These are phyloP conservation scores for Limnephilus lunatus DNA, from an alignment of 2,888 invertebrate species.

Conservation along the genomic window DNA sequence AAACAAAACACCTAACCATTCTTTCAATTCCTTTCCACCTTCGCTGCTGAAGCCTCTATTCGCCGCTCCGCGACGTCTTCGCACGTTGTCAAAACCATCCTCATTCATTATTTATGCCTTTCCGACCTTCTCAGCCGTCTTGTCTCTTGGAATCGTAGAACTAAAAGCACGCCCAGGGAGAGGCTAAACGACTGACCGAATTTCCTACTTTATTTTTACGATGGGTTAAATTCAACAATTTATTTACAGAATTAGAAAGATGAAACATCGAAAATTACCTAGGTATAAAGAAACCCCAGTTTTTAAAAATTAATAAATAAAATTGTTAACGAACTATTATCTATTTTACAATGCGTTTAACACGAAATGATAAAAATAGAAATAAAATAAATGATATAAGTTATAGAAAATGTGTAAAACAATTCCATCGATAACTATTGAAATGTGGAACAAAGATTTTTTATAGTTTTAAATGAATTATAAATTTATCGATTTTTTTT, in stretches of 20 bases:
- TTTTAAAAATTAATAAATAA: too few relatives aligned
- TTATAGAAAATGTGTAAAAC: too few relatives aligned
- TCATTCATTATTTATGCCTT: neutral
- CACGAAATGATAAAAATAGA: too few relatives aligned
- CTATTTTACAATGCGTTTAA: too few relatives aligned
- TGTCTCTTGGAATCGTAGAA: neutral
- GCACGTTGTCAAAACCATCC: constrained; percentile 27
- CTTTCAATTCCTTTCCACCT: neutral
- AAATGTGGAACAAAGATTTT: too few relatives aligned
- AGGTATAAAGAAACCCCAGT: too few relatives aligned
- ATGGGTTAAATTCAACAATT: neutral
- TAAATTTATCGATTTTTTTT: too few relatives aligned
- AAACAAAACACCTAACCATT: constrained; percentile 19
- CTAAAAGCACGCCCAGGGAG: neutral
- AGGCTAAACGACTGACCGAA: neutral
- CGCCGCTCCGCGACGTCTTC: neutral
- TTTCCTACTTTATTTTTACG: neutral
- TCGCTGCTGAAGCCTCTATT: neutral
- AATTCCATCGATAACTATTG: too few relatives aligned
- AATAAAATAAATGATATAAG: too few relatives aligned
- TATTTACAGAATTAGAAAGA: neutral
- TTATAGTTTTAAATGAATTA: too few relatives aligned
- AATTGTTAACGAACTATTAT: too few relatives aligned
- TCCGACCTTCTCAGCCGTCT: neutral
- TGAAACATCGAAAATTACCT: neutral